A percentile compares a stretch with the other conserved stretches of the same genome.
Conservation (phyloP, 92 coral and sea anemone species). For the Chrysogorgia sp. region DNA sequence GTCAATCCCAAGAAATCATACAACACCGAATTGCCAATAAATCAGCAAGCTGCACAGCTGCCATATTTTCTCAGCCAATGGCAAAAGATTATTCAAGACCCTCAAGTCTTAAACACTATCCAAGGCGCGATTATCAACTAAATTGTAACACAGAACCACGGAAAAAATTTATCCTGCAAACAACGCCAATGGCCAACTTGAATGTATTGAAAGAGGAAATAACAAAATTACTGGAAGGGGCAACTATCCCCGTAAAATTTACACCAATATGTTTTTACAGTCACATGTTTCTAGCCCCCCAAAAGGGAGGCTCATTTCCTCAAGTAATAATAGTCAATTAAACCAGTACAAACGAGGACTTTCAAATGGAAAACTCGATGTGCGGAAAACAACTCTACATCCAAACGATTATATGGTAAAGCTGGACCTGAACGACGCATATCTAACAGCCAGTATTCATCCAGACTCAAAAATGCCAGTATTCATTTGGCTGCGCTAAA, state of each 20-base stretch:
- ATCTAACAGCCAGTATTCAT: constrained; percentile 51
- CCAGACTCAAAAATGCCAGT: constrained; percentile 53
- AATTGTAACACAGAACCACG: constrained; percentile 28
- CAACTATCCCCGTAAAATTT: constrained; percentile 16
- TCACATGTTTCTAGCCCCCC: constrained; percentile 55
- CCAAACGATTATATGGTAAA: constrained; percentile 62
- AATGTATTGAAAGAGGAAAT: constrained; percentile 22
- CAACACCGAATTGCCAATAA: constrained; percentile 15
- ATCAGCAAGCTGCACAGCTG: constrained; percentile 1
- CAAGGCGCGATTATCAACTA: constrained; percentile 58
- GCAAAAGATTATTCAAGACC: constrained; percentile 16
- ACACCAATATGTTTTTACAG: constrained; percentile 52
- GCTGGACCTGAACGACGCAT: constrained; percentile 57
- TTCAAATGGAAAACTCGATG: constrained; percentile 55
- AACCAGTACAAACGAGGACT: constrained; percentile 53
- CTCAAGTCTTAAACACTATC: constrained; percentile 34
- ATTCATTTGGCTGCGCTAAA: constrained; percentile 45
- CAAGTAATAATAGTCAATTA: constrained; percentile 53
- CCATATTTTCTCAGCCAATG: not conserved
- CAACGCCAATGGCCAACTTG: not conserved
- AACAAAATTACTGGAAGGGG: constrained; percentile 29
- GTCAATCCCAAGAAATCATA: not conserved
- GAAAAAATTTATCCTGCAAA: constrained; percentile 9
- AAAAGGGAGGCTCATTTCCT: constrained; percentile 45
- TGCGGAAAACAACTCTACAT: constrained; percentile 49